Evolutionary conservation across 2,113 vertebrate genomes (phyloP).

Genomic region (Equus quagga): DNA sequence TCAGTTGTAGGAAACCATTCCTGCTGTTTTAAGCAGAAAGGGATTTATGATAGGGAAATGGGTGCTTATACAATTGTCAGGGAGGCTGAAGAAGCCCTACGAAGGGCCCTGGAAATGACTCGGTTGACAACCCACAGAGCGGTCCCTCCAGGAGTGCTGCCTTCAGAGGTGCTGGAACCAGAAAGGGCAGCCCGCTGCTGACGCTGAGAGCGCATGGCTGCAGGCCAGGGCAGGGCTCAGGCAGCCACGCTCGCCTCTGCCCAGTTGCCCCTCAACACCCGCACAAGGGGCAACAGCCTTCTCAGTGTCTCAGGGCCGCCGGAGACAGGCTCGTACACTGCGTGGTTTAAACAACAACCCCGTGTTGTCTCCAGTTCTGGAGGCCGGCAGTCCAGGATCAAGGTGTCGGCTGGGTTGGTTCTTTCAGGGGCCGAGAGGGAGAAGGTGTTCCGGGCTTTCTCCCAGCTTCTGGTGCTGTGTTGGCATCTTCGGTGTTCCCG

Average conservation of each 20-base stretch:
- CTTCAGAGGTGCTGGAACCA: neutral
- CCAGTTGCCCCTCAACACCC: neutral
- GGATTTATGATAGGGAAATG: neutral
- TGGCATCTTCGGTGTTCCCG: neutral
- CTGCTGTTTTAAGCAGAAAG: neutral
- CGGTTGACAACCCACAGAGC: too few species aligned
- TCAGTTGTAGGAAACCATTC: neutral
- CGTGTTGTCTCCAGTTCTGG: neutral
- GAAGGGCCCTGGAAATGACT: neutral
- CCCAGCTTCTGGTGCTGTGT: neutral
- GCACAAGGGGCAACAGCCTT: neutral
- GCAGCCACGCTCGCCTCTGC: neutral
- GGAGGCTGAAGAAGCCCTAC: neutral
- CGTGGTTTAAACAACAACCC: neutral
- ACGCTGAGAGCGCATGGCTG: neutral
- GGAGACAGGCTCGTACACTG: neutral
- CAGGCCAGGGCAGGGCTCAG: neutral
- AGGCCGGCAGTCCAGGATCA: neutral
- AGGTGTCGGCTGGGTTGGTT: neutral
- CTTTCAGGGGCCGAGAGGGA: neutral
- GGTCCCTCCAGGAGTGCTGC: neutral
- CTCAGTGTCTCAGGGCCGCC: neutral
- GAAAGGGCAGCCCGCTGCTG: neutral
- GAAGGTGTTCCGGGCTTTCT: neutral
- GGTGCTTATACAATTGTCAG: neutral